Evolutionary conservation across 2,113 vertebrate genomes (phyloP).

Genomic region (Anolis carolinensis): DNA sequence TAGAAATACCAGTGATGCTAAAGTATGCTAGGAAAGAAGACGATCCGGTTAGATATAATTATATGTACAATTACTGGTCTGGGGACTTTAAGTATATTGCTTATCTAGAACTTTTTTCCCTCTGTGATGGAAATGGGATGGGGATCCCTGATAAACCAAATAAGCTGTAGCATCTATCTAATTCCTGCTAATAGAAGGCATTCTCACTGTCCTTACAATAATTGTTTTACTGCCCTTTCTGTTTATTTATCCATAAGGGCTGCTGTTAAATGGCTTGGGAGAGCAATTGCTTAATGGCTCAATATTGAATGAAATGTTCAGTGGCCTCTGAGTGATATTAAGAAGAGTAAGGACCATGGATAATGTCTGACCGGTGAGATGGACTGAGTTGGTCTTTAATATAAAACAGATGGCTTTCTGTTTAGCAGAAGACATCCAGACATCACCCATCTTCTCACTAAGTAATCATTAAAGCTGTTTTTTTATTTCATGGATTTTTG

Average conservation of each 20-base stretch:
- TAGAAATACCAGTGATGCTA: not conserved
- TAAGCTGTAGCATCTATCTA: constrained; percentile 63
- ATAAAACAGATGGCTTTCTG: not conserved
- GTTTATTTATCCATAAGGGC: constrained; percentile 89
- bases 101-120: not conserved
- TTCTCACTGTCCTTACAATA: constrained; percentile 85
- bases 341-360: constrained; percentile 55
- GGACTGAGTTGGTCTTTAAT: constrained; percentile 60
- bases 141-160: not conserved
- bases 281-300: constrained; percentile 88
- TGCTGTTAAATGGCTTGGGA: constrained; percentile 90
- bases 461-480: not conserved
- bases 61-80: not conserved
- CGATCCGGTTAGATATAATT: not conserved
- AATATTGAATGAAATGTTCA: constrained; percentile 76
- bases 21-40: not conserved
- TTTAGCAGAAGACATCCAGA: not conserved
- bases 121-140: not conserved
- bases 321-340: constrained; percentile 45
- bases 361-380: constrained; percentile 69
- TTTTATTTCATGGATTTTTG: too few relatives aligned
- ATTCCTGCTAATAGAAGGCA: constrained; percentile 87
- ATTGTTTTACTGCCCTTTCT: constrained; percentile 90
- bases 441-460: not conserved
- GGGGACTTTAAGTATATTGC: not conserved